Evolutionary conservation across 2,888 invertebrate genomes (phyloP), one percentile per base, ranked within the genome.

Genomic region (Linyphia triangularis): DNA sequence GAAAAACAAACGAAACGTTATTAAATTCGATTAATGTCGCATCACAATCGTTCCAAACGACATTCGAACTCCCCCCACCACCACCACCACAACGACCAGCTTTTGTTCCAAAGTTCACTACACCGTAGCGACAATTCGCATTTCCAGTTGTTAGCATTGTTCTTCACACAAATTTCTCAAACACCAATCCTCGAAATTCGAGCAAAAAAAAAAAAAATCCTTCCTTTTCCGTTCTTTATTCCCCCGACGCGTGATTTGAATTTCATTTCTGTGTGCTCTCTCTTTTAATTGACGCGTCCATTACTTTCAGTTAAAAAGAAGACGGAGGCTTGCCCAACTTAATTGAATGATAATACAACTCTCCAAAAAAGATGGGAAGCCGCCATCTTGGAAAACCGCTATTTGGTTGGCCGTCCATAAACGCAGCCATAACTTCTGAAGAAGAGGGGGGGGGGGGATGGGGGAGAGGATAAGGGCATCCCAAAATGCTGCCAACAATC

Each of bases 311-410:
- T 37, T 59, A 77, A 24, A 77, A 61, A 16, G 22, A 59, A n/a
- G n/a, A n/a, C n/a, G n/a, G 78, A 78, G 24, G 63, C 83, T n/a
- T 73, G 65, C 63, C 75, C 33, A n/a, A 75, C 84, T 57, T 84
- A 84, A 84, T 84, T 84, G 84, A 84, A 83, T 75, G 83, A 83
- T 83, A 84, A 83, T 83, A 83, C 61, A 83, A 75, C 51, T 33
- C 51, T 26, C 26, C 65, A 10, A 19, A 70, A 40, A 61, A 78
- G 51, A 78, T 61, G 37, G 43, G 37, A 16, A 33, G 16, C 69
- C 85, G 86, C 86, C 86, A 86, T 86, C 65, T 86, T 86, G 81
- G 73, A 86, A n/a, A 85, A 86, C 86, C 86, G 59, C 86, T 73
- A 83, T 83, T 83, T 83, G 83, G 83, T 65, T 65, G 67, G 59